A percentile compares a stretch with the other conserved stretches of the same genome.
phyloP scores from a whole-genome alignment of 2,113 vertebrate genomes.

The Notarius quadriscutis region DNA sequence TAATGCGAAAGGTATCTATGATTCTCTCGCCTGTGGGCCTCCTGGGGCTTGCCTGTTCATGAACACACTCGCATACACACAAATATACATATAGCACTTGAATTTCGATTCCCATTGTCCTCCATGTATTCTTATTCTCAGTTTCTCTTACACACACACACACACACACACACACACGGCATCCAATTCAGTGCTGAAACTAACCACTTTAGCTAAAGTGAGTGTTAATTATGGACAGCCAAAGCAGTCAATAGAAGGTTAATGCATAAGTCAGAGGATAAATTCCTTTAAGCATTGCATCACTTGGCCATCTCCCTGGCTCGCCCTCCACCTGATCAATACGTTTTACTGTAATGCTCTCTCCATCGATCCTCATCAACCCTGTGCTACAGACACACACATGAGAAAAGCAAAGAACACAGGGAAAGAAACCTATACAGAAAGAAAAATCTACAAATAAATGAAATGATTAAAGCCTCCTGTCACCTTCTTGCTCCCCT shows the following conservation, averaged over 20 bases:
- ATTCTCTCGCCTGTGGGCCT: constrained; percentile 40
- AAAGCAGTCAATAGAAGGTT: constrained; percentile 99
- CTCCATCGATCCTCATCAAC: constrained; percentile 80
- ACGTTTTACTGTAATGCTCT: constrained; percentile 97
- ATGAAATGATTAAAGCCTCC: constrained; percentile 75
- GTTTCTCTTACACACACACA: constrained; percentile 55
- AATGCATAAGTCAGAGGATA: constrained; percentile 98
- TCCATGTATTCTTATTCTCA: constrained; percentile 24
- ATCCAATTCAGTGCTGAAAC: constrained; percentile 76
- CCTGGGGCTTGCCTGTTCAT: constrained; percentile 15
- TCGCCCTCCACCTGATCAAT: constrained; percentile 89
- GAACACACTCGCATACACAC: constrained; percentile 55
- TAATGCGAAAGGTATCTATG: constrained; percentile 73
- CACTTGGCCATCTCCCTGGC: constrained; percentile 88
- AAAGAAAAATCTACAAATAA: constrained; percentile 58
- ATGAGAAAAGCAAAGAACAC: constrained; percentile 55
- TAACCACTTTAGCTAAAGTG: constrained; percentile 98
- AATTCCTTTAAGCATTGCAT: constrained; percentile 97
- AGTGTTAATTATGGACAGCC: constrained; percentile 99
- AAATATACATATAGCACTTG: constrained; percentile 67
- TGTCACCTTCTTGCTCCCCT: constrained; percentile 64
- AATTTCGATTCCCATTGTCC: constrained; percentile 61
- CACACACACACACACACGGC: constrained; percentile 56
- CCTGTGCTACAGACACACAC: constrained; percentile 60
- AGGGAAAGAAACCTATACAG: constrained; percentile 44